Evolutionary conservation across 2,888 invertebrate genomes (phyloP).

Genomic region (Drosophila neutralis): DNA sequence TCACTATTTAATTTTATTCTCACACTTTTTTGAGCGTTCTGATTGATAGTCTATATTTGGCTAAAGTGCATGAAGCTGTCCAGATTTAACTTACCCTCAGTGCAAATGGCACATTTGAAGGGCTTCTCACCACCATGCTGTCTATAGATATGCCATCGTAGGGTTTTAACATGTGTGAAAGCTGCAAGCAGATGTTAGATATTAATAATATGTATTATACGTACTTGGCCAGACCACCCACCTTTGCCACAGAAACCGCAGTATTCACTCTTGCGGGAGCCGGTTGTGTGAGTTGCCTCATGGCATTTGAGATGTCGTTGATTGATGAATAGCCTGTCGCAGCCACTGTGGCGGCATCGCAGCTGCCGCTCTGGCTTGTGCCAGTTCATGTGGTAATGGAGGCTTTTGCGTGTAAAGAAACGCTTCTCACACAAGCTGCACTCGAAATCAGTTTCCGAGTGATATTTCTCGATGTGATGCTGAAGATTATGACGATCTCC

Average conservation of each 20-base stretch:
- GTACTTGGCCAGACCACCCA: slow-evolving; percentile 19
- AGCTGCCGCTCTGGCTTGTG: slow-evolving; percentile 79
- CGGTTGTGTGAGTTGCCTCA: slow-evolving; percentile 75
- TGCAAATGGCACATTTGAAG: slow-evolving; percentile 69
- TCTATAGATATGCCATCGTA: slow-evolving; percentile 72
- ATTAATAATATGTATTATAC: slow-evolving; percentile 5
- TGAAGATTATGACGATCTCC: slow-evolving; percentile 79
- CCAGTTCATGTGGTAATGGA: slow-evolving; percentile 82
- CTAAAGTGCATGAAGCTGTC: slow-evolving; percentile 7
- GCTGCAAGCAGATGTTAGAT: slow-evolving; percentile 34
- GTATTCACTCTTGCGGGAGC: slow-evolving; percentile 72
- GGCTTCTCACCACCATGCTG: slow-evolving; percentile 76
- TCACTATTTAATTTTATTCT: neutral
- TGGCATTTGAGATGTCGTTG: slow-evolving; percentile 78
- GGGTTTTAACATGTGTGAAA: slow-evolving; percentile 68
- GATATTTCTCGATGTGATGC: slow-evolving; percentile 81
- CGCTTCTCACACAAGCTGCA: slow-evolving; percentile 78
- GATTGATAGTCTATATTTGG: slow-evolving; percentile 17
- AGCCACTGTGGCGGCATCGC: slow-evolving; percentile 75
- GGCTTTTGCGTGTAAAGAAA: slow-evolving; percentile 81
- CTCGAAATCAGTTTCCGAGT: slow-evolving; percentile 80
- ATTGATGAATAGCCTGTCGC: slow-evolving; percentile 81
- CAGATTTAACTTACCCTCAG: slow-evolving; percentile 65
- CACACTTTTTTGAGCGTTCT: neutral
- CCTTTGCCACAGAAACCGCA: slow-evolving; percentile 81